Conservation (phyloP, 2,888 invertebrate species). For the Catotricha subobsoleta region DNA sequence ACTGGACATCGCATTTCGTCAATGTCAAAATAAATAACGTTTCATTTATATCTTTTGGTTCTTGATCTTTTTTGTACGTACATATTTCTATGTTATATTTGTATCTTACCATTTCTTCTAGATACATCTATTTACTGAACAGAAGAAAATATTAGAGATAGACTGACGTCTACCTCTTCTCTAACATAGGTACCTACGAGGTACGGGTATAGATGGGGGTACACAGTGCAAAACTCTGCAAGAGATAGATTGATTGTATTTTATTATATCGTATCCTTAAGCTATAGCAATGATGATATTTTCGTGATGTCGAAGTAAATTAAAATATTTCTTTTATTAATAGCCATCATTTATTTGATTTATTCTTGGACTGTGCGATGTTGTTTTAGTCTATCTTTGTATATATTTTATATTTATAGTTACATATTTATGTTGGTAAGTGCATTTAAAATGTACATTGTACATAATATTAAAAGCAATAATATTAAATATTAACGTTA, state of each 20-base stretch:
- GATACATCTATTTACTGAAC: too few relatives aligned
- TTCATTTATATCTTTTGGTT: slow-evolving; percentile 7
- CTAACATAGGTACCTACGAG: too few relatives aligned
- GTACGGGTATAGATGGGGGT: too few relatives aligned
- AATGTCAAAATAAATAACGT: slow-evolving; percentile 10
- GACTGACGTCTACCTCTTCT: too few relatives aligned
- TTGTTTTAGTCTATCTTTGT: neutral
- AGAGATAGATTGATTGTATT: too few relatives aligned
- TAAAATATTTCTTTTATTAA: slow-evolving; percentile 9
- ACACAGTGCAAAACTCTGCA: too few relatives aligned
- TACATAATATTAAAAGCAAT: too few relatives aligned
- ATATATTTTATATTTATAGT: neutral
- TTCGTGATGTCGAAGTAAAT: slow-evolving; percentile 9
- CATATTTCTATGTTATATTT: neutral
- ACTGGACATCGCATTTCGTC: slow-evolving; percentile 10
- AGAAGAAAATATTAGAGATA: too few relatives aligned
- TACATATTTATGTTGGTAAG: too few relatives aligned
- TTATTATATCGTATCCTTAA: slow-evolving; percentile 3
- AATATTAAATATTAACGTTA: too few relatives aligned
- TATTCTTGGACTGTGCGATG: slow-evolving; percentile 3
- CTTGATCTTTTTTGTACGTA: neutral
- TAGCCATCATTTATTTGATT: slow-evolving; percentile 8
- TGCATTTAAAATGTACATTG: too few relatives aligned
- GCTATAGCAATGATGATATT: slow-evolving; percentile 6
- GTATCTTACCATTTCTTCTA: neutral